Base-by-base conservation (phyloP, 1,140 invertebrate species). In the Episyrphus balteatus region DNA sequence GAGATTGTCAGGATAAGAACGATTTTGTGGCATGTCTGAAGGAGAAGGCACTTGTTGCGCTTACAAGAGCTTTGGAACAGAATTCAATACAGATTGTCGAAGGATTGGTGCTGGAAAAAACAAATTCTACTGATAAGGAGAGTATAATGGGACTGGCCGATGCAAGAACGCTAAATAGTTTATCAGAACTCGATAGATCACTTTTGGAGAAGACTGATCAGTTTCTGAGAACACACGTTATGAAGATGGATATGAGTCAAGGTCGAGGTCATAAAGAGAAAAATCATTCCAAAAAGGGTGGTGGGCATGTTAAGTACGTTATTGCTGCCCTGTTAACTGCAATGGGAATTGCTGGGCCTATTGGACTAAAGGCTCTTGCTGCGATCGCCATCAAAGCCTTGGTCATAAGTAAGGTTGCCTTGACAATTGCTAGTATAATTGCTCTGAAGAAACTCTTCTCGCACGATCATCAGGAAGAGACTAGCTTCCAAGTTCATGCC, bases 371-470 rank as follows among this genome's bases (percentile, higher is more conserved):
- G 68, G 76, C 76, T 7, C 61, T 82, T 48, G 79, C 77, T 33
- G 71, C 79, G 6, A 78, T 82, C 46, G 79, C 80, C 14, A 79
- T 77, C 17, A 81, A 83, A 63, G 78, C 80, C 2, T 62, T 82
- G 19, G 74, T 83, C 42, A 78, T 80, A 49, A 80, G 78, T 62
- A 83, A 83, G 57, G 75, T 81, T 37, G 80, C 80, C 0, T 60
- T 83, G 33, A 79, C 80, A 40, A 81, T 83, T 48, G 77, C 80
- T 41, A 77, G 79, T 34, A 79, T 81, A 33, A 79, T 82, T 49
- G 79, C 77, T 19, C 68, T 83, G 21, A 83, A 81, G 68, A 82
- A 82, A 59, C 69, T 82, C 48, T 81, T 81, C 63, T 76, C 78
- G 44, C 76, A 77, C 42, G 78, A 80, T 51, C 63, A 71, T 38